Conservation (phyloP, 2,797 vertebrate species). For the Menidia menidia region DNA sequence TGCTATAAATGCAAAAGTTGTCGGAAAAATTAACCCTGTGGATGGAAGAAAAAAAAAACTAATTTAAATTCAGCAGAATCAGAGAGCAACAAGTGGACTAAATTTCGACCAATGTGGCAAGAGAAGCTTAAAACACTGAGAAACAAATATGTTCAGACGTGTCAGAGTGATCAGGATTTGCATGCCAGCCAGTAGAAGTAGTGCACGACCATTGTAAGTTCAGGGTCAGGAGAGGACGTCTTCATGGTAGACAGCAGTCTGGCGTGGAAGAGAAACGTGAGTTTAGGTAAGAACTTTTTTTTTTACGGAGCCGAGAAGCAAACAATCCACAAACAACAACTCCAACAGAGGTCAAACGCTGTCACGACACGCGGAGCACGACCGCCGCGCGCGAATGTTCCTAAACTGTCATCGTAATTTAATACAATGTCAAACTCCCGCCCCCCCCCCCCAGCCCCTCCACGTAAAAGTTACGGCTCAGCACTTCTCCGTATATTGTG, state of each 20-base stretch:
- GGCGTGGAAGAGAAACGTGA: not conserved
- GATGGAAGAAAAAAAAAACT: too few species aligned
- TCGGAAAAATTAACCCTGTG: too few species aligned
- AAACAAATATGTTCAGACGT: too few species aligned
- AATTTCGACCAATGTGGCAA: too few species aligned
- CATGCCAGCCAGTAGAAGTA: slow-evolving; percentile 66
- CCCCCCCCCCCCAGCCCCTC: not conserved
- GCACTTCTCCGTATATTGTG: slow-evolving; percentile 55
- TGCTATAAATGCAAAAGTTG: too few species aligned
- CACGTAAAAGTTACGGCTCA: slow-evolving; percentile 60
- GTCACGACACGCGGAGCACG: slow-evolving; percentile 4
- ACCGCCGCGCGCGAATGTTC: slow-evolving; percentile 40
- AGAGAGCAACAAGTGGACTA: too few species aligned
- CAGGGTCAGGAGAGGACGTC: slow-evolving; percentile 53
- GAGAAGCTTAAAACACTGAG: too few species aligned
- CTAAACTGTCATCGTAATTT: slow-evolving; percentile 46
- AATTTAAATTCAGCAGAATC: too few species aligned
- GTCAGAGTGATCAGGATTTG: slow-evolving; percentile 44
- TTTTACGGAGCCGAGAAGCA: not conserved
- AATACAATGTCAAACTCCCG: slow-evolving; percentile 47
- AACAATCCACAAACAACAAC: not conserved
- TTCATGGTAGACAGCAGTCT: slow-evolving; percentile 69
- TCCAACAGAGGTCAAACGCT: slow-evolving; percentile 18
- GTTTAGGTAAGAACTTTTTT: not conserved
- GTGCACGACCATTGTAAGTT: slow-evolving; percentile 55